Conservation (phyloP, 2,888 invertebrate species). For the Maniola hyperantus region DNA sequence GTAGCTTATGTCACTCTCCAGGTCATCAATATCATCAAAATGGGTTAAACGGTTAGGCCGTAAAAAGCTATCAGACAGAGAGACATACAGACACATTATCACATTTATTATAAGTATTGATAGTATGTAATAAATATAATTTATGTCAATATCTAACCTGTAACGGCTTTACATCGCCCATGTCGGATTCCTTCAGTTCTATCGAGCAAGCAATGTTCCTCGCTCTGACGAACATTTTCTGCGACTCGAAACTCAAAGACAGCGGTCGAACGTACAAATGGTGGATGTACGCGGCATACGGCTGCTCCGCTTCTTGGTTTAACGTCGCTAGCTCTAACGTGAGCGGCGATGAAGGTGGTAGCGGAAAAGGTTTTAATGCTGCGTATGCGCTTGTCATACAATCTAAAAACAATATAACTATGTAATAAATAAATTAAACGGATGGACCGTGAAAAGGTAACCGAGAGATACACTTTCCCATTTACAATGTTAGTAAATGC, state of each 20-base stretch:
- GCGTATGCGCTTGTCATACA: constrained; percentile 91
- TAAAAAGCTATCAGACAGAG: too few relatives aligned
- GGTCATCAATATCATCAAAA: too few relatives aligned
- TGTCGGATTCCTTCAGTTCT: constrained; percentile 93
- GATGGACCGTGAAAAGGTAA: too few relatives aligned
- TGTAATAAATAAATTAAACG: too few relatives aligned
- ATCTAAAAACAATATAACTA: constrained; percentile 78
- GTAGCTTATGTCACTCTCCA: too few relatives aligned
- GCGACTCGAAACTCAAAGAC: constrained; percentile 92
- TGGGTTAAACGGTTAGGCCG: too few relatives aligned
- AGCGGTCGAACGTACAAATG: constrained; percentile 96
- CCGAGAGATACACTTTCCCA: too few relatives aligned
- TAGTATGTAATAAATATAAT: too few relatives aligned
- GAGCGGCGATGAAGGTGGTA: constrained; percentile 88
- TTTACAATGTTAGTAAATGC: too few relatives aligned
- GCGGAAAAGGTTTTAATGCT: constrained; percentile 92
- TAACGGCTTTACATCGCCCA: constrained; percentile 81
- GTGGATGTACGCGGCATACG: constrained; percentile 93
- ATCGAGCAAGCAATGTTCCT: constrained; percentile 96
- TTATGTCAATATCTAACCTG: constrained; percentile 81
- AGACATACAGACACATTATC: too few relatives aligned
- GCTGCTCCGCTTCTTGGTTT: constrained; percentile 87
- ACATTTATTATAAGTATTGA: too few relatives aligned
- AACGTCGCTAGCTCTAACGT: constrained; percentile 94
- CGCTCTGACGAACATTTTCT: constrained; percentile 95